Conservation (phyloP, 2,113 vertebrate genomes). For the Charadrius vociferus region DNA sequence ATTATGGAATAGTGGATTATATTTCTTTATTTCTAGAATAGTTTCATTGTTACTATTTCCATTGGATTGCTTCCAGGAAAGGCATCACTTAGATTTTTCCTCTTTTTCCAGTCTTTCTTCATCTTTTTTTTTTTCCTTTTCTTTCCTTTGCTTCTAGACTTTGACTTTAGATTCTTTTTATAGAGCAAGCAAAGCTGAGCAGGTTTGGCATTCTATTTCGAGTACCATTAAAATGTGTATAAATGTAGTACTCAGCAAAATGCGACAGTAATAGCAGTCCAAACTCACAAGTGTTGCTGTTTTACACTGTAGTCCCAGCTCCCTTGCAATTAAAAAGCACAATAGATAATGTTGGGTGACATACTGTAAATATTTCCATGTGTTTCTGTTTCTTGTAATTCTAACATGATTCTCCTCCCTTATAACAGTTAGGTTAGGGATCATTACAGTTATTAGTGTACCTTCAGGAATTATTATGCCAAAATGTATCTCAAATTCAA, state of each 20-base stretch:
- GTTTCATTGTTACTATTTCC: neutral
- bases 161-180: conserved; percentile 25
- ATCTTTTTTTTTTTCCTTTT: neutral
- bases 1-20: neutral
- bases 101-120: neutral
- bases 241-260: conserved; percentile 8
- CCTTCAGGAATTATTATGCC: neutral
- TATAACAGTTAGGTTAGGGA: neutral
- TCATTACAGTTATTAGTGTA: neutral
- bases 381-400: conserved; percentile 6
- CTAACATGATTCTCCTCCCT: neutral
- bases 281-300: conserved; percentile 21
- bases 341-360: neutral
- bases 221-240: conserved; percentile 27
- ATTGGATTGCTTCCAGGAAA: neutral
- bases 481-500: neutral
- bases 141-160: neutral
- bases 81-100: neutral
- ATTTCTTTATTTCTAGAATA: neutral
- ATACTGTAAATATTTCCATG: neutral
- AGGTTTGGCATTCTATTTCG: conserved; percentile 3
- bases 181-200: neutral
- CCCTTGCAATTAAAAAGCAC: conserved; percentile 23
- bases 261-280: conserved; percentile 26
- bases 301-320: neutral